Conservation (phyloP, 2,888 invertebrate species). For the Apodemia mormo region DNA sequence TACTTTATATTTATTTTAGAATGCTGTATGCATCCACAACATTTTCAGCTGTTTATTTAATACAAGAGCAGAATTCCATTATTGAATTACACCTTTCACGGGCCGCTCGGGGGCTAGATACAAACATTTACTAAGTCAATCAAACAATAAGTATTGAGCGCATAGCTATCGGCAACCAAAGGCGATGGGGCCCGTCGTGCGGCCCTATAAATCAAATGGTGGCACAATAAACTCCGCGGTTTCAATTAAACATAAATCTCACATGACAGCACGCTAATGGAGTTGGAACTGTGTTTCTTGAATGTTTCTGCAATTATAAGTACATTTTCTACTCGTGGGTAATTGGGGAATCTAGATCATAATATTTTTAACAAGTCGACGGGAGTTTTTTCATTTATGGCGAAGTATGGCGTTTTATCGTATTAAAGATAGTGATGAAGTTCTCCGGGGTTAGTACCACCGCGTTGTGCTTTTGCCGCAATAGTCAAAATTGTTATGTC, state of each 20-base stretch:
- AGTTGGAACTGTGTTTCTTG: constrained; percentile 53
- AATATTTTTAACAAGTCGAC: not conserved
- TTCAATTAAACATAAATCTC: constrained; percentile 80
- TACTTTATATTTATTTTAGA: not conserved
- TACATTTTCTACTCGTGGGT: constrained; percentile 22
- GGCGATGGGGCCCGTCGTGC: constrained; percentile 17
- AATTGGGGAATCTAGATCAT: constrained; percentile 11
- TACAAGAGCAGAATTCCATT: constrained; percentile 4
- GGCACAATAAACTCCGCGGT: constrained; percentile 70
- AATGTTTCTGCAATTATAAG: constrained; percentile 35
- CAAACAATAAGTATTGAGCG: constrained; percentile 45
- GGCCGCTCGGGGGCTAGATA: not conserved
- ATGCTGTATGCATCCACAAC: not conserved
- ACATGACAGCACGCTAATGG: constrained; percentile 64
- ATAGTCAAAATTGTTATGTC: too few species aligned
- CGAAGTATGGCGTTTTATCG: too few species aligned
- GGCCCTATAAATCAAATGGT: constrained; percentile 61
- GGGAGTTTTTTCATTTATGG: not conserved
- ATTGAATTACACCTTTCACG: constrained; percentile 17
- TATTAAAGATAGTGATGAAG: too few species aligned
- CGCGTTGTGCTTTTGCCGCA: too few species aligned
- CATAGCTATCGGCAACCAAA: constrained; percentile 20
- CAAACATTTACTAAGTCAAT: constrained; percentile 41
- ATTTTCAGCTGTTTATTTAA: not conserved
- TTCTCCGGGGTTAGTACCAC: too few species aligned